phyloP scores from a whole-genome alignment of 2,797 vertebrate genomes.

The Spheniscus humboldti region DNA sequence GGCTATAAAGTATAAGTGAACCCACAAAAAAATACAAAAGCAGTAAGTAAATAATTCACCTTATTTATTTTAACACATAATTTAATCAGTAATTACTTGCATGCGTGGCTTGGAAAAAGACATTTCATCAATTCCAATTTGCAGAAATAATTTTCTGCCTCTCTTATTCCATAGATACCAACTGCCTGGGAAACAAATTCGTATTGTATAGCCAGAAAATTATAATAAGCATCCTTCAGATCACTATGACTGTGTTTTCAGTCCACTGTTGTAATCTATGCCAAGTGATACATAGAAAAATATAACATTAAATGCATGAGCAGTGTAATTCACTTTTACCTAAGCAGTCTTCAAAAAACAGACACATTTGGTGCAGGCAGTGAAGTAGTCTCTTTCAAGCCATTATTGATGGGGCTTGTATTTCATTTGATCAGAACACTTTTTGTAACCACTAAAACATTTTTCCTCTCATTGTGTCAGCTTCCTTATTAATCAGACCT shows the following conservation, averaged over 20 bases:
- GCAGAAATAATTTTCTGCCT: neutral
- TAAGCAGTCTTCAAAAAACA: neutral
- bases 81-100: neutral
- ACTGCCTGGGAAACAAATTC: neutral
- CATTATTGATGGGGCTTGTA: neutral
- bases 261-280: neutral
- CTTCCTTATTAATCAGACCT: constrained; percentile 1
- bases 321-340: neutral
- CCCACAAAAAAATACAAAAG: neutral
- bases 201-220: neutral
- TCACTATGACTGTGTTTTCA: neutral
- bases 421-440: neutral
- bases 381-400: neutral
- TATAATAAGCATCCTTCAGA: neutral
- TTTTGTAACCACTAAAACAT: neutral
- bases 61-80: neutral
- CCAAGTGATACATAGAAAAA: neutral
- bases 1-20: neutral
- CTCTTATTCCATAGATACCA: neutral
- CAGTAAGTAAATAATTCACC: neutral
- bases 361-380: neutral
- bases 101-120: neutral
- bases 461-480: neutral
- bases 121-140: neutral
- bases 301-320: neutral